Base-by-base conservation (phyloP, 1,140 invertebrate species). In the Trachymyrmex cornetzi region DNA sequence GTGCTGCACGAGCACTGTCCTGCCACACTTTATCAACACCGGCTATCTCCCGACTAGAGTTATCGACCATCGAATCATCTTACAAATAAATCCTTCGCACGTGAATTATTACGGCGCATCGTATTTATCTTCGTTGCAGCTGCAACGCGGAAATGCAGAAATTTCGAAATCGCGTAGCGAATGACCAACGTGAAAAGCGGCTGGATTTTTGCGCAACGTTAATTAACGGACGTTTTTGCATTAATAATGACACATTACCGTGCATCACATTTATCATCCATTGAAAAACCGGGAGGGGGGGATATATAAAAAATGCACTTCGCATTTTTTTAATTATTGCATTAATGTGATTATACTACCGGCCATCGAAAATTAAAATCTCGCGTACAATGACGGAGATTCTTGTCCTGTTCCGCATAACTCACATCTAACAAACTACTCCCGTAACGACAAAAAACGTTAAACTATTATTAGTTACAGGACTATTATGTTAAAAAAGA, bases 11-110 rank as follows among this genome's bases (percentile, higher is more conserved):
- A 30, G 53, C 69, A 24, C 50, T 22, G 69, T 14, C 24, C 69
- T 19, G 34, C 55, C 14, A 61, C 55, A 74, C 80, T 84, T 74
- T 74, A 84, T 84, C 80, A 74, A 84, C 55, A 55, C 48, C 53
- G 50, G 57, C 80, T 75, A 74, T 74, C 80, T 74, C 55, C 2
- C 69, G 55, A 34, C 55, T 69, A 1, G 69, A 50, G 80, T 63
- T 84, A 84, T 84, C 80, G 55, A 84, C 55, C 80, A 84, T 84
- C 80, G 53, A 84, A 84, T 74, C 80, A 84, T 84, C 80, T 84
- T 84, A 84, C 80, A 84, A 55, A 84, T 84, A 84, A 84, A 84
- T 84, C 69, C 38, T 61, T 48, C 80, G 69, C 38, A 7, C 7
- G 48, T 84, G 55, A 82, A 74, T 82, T 84, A 84, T 84, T 74